phyloP scores from a whole-genome alignment of 2,797 vertebrate genomes.

The Xyrichtys novacula region DNA sequence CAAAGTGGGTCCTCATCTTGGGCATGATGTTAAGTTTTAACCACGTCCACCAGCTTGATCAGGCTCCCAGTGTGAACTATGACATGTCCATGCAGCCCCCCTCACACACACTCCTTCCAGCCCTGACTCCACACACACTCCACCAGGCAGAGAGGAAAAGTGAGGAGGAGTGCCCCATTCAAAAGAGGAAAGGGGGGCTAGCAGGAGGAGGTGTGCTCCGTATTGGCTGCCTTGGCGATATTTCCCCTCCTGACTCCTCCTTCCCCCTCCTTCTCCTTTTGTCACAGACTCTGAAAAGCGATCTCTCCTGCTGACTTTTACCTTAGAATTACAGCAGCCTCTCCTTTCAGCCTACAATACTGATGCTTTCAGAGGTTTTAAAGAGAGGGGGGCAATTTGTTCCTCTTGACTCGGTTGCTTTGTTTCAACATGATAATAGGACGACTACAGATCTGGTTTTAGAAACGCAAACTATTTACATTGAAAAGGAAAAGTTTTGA shows the following conservation, averaged over 20 bases:
- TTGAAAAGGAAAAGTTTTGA: slow-evolving; percentile 1
- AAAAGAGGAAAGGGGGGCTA: slow-evolving; percentile 66
- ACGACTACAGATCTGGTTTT: slow-evolving; percentile 31
- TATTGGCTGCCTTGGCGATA: slow-evolving; percentile 76
- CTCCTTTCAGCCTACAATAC: slow-evolving; percentile 69
- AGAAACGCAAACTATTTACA: slow-evolving; percentile 12
- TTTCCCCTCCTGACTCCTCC: slow-evolving; percentile 77
- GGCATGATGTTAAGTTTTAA: slow-evolving; percentile 60
- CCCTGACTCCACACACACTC: slow-evolving; percentile 72
- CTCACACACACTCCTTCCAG: slow-evolving; percentile 53
- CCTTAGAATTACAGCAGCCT: slow-evolving; percentile 71
- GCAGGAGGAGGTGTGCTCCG: slow-evolving; percentile 65
- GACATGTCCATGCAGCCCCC: slow-evolving; percentile 81
- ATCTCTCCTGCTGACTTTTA: slow-evolving; percentile 79
- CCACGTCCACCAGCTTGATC: slow-evolving; percentile 62
- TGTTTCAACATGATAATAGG: slow-evolving; percentile 56
- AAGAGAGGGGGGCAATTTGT: slow-evolving; percentile 61
- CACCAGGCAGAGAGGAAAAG: slow-evolving; percentile 72
- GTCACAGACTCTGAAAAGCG: slow-evolving; percentile 80
- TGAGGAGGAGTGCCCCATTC: slow-evolving; percentile 83
- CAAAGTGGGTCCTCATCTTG: slow-evolving; percentile 71
- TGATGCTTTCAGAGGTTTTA: slow-evolving; percentile 69
- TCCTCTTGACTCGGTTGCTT: slow-evolving; percentile 59
- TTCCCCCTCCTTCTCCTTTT: slow-evolving; percentile 73
- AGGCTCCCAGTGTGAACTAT: slow-evolving; percentile 68